Base-by-base conservation (phyloP, 2,113 vertebrate genomes). In the Otolemur garnettii region DNA sequence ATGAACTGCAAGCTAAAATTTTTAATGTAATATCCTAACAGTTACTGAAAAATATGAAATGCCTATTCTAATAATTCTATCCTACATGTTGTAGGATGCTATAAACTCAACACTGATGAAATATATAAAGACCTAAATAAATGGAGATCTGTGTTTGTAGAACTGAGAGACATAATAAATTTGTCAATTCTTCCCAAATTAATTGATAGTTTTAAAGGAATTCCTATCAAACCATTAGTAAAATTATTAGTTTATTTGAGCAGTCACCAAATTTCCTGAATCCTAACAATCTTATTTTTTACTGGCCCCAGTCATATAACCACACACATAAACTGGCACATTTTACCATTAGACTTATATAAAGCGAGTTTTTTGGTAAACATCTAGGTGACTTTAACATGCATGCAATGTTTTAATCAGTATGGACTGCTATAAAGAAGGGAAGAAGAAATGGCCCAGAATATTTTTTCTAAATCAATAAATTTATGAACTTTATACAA, bases 401-500 rank as follows among this genome's bases (percentile, higher is more conserved):
- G 77, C 14, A 21, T 88, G 22, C 60, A 60, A 28, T 6, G 81
- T 91, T 86, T 93, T 55, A 68, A 55, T 28, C 15, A 86, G 1
- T 60, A 60, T 66, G 35, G 24, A 69, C 78, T 69, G 74, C 13
- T 79, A 1, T 72, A 50, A 17, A 55, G 42, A 77, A 60, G 19
- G 19, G 22, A n/a, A 33, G 19, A 7, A 89, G 50, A 96, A 66
- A 26, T 95, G 59, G 30, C 30, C 28, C n/a, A 88, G 55, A 89
- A 85, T 95, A 5, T 71, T 62, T 92, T 66, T 57, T 19, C 14
- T 4, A 82, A 80, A 85, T 86, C 17, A 93, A 22, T 88, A 80
- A 60, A 35, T 75, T 45, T 64, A 13, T 75, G 59, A 96, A 53
- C 38, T 95, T 64, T 74, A 62, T 59, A 33, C 86, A 81, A 93